These are phyloP conservation scores for Agrenia bidenticulata DNA, from an alignment of 2,888 invertebrate genomes.

Conservation along the genomic window DNA sequence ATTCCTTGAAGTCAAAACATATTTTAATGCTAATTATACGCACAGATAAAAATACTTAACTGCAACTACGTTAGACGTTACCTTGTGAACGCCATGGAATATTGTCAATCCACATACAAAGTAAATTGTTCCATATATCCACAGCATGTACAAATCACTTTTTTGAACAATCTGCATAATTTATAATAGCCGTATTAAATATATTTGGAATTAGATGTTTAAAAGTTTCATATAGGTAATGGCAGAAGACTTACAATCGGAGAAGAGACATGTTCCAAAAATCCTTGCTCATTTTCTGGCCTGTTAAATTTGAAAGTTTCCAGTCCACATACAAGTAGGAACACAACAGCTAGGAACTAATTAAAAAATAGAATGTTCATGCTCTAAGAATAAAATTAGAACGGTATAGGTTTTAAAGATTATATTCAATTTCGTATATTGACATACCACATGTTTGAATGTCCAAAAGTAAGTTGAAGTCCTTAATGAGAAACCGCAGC, in stretches of 20 bases:
- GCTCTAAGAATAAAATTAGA: too few relatives aligned
- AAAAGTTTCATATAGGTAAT: neutral
- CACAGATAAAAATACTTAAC: too few relatives aligned
- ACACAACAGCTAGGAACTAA: slow-evolving; percentile 38
- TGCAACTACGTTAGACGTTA: too few relatives aligned
- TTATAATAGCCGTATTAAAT: slow-evolving; percentile 7
- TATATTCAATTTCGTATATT: neutral
- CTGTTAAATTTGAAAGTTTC: slow-evolving; percentile 36
- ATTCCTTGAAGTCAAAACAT: too few relatives aligned
- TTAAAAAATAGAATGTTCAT: too few relatives aligned
- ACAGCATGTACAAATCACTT: slow-evolving; percentile 29
- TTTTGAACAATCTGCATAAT: slow-evolving; percentile 4
- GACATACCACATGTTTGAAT: slow-evolving; percentile 40
- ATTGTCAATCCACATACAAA: slow-evolving; percentile 30
- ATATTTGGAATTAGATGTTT: slow-evolving; percentile 12
- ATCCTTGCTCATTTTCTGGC: slow-evolving; percentile 15
- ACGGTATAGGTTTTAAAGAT: too few relatives aligned
- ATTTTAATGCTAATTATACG: too few relatives aligned
- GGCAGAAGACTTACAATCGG: neutral
- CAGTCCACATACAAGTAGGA: slow-evolving; percentile 35
- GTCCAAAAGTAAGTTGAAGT: slow-evolving; percentile 40
- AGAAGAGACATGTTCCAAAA: slow-evolving; percentile 8
- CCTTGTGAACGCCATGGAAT: slow-evolving; percentile 42
- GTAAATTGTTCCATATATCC: slow-evolving; percentile 36
- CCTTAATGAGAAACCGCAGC: slow-evolving; percentile 27